Percentiles rank a stretch among this genome's conserved stretches.
phyloP scores from a whole-genome alignment of 1,140 invertebrate genomes.

The Heliconius hermathena region DNA sequence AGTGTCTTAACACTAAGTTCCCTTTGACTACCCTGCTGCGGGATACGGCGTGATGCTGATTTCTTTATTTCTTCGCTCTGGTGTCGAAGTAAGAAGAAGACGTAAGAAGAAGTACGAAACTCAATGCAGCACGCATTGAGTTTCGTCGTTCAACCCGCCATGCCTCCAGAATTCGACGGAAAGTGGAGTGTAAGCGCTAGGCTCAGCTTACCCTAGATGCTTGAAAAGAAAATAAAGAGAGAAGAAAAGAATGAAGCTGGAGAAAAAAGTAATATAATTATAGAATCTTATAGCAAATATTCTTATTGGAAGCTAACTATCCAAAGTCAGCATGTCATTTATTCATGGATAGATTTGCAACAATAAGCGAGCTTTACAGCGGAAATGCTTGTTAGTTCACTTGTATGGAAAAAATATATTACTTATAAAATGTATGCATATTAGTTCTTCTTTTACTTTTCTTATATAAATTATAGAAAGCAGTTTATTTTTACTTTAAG shows the following conservation, averaged over 20 bases:
- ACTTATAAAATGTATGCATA: background rate
- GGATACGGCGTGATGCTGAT: no score
- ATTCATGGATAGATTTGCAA: background rate
- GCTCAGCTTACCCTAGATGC: background rate
- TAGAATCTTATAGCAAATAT: background rate
- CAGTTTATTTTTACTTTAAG: no score
- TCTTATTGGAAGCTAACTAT: slow-evolving; percentile 2
- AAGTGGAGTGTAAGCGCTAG: no score
- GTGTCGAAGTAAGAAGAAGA: no score
- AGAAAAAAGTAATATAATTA: background rate
- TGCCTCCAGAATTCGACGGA: no score
- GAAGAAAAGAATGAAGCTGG: background rate
- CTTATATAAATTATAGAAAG: no score
- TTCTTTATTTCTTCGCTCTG: no score
- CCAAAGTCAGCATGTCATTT: background rate
- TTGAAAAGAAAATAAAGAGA: background rate
- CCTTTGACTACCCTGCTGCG: no score
- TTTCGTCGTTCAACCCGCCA: background rate
- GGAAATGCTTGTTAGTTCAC: slow-evolving; percentile 6
- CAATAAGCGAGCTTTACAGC: background rate
- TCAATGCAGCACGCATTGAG: no score
- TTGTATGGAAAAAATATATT: background rate
- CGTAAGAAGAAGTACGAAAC: no score
- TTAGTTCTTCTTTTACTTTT: no score
- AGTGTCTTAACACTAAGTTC: no score